These are phyloP conservation scores for Diachasmimorpha longicaudata DNA, from an alignment of 1,140 invertebrate species.

Conservation along the genomic window DNA sequence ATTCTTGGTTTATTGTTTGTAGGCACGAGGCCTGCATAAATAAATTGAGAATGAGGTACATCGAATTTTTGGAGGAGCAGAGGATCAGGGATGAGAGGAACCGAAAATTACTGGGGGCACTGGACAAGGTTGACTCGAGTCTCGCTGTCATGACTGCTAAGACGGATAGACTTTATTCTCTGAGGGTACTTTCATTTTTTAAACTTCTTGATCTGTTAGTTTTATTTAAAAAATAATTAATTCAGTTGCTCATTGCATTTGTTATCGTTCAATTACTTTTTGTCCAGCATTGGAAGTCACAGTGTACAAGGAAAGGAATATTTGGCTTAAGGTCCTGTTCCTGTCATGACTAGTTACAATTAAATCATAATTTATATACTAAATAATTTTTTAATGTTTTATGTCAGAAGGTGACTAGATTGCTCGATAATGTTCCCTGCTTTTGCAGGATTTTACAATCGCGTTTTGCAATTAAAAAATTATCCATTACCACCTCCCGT, in stretches of 20 bases:
- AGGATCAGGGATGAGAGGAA: conserved; percentile 66
- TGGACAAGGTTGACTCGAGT: conserved; percentile 67
- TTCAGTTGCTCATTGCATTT: no score
- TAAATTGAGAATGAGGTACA: conserved; percentile 65
- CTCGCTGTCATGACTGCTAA: conserved; percentile 66
- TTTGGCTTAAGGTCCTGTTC: no score
- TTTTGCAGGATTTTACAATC: no score
- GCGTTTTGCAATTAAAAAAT: no score
- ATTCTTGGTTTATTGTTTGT: conserved; percentile 32
- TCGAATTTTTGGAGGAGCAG: conserved; percentile 69
- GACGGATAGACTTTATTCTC: conserved; percentile 66
- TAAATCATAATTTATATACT: no score
- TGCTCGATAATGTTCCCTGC: no score
- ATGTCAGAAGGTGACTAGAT: no score
- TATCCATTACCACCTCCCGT: no score
- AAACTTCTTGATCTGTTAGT: not conserved
- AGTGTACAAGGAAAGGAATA: no score
- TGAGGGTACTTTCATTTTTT: conserved; percentile 58
- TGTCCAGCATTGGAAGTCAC: no score
- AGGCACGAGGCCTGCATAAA: conserved; percentile 60
- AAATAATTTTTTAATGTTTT: no score
- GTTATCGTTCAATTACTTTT: not conserved
- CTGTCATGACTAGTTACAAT: no score
- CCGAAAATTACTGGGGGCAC: conserved; percentile 63
- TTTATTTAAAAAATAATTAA: not conserved